Conservation (phyloP, 1,140 invertebrate genomes). For the Caenorhabditis elegans region DNA sequence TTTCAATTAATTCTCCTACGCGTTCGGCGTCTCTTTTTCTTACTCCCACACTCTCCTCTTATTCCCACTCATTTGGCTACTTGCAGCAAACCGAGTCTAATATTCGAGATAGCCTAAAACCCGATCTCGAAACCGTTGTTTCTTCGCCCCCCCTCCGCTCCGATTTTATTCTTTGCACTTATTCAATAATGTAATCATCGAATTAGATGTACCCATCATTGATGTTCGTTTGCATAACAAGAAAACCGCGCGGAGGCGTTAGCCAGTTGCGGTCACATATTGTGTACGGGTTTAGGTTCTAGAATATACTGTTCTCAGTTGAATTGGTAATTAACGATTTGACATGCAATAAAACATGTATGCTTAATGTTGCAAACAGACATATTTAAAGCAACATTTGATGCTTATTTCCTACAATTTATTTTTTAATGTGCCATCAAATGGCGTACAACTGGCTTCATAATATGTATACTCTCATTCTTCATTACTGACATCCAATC, state of each 20-base stretch:
- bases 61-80: slow-evolving; percentile 18
- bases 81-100: background rate
- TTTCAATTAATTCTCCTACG: slow-evolving; percentile 24
- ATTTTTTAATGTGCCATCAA: too few relatives aligned
- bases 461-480: too few relatives aligned
- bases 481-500: too few relatives aligned
- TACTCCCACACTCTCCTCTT: background rate
- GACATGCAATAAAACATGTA: too few relatives aligned
- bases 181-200: slow-evolving; percentile 30
- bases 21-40: background rate
- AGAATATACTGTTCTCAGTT: too few relatives aligned
- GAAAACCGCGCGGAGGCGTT: background rate
- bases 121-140: slow-evolving; percentile 3
- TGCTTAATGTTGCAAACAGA: too few relatives aligned
- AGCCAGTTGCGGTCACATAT: background rate
- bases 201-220: background rate
- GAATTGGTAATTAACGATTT: too few relatives aligned
- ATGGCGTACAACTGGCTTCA: too few relatives aligned
- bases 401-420: too few relatives aligned
- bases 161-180: slow-evolving; percentile 21
- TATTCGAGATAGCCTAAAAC: slow-evolving; percentile 4
- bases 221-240: slow-evolving; percentile 18
- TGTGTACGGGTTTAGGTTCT: too few relatives aligned
- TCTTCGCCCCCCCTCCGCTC: slow-evolving; percentile 7
- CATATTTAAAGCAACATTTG: too few relatives aligned